Base-by-base conservation (phyloP, 2,888 invertebrate genomes). In the Lordiphosa andalusiaca region DNA sequence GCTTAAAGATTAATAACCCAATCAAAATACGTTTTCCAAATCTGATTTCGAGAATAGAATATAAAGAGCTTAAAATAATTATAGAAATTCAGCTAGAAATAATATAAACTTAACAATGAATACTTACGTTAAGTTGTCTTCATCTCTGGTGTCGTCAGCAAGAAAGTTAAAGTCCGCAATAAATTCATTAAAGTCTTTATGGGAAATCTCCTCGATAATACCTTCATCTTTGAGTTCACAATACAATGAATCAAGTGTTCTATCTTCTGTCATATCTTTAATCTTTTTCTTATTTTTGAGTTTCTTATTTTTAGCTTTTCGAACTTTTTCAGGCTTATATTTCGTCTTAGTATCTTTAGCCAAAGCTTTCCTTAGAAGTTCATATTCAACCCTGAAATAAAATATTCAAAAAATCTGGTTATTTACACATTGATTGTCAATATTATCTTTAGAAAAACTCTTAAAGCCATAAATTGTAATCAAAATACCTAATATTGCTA, bases 81-180 rank as follows among this genome's bases (percentile, higher is more conserved):
- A 16, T 16, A 16, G 16, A 16, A 16, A 16, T 16, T 16, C 16
- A 16, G 16, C 16, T 16, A 16, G 16, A 16, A 16, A 23, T 25
- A 25, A 25, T 36, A 30, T 30, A 13, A 13, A 19, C 7, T 21
- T 51, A n/a, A 51, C 2, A 25, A 33, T 6, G 23, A 12, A 5
- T 30, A 64, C 75, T 67, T 71, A 86, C 86, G 75, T 76, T n/a
- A 78, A 63, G 25, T 63, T 55, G 16, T 83, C 55, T 25, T 74
- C 78, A 63, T 85, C 75, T 39, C 89, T 78, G 5, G 88, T 86
- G 33, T 91, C 91, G 67, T 88, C 90, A 40, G 91, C 91, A 41
- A 90, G 85, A 78, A 91, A 92, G 53, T 91, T 92, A 39, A 92
- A 91, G 71, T 94, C 94, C 0, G 95, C 94, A 47, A 92, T 89